Conservation (phyloP, 2,113 vertebrate genomes). For the Tor tambroides region DNA sequence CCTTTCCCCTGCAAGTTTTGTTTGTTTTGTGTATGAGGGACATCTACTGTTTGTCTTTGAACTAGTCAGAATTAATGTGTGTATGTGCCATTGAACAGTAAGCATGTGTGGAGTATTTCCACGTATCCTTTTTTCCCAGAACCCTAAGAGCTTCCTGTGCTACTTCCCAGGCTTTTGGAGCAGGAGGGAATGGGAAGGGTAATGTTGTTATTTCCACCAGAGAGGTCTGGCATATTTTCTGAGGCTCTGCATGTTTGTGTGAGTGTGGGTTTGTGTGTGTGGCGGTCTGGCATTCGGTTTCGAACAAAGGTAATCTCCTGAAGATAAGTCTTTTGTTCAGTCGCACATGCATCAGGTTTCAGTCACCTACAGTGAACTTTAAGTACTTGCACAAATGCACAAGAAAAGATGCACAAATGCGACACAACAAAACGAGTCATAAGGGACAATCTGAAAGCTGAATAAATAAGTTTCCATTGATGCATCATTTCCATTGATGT, state of each 20-base stretch:
- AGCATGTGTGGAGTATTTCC: conserved; percentile 13
- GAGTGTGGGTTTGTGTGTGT: neutral
- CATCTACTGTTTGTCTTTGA: conserved; percentile 22
- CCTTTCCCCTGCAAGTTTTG: neutral
- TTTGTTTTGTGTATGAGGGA: neutral
- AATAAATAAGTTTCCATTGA: too few species aligned
- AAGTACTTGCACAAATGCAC: too few species aligned
- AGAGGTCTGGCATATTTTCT: conserved; percentile 48
- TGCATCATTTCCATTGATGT: too few species aligned
- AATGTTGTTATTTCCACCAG: conserved; percentile 57
- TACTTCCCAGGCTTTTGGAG: conserved; percentile 54
- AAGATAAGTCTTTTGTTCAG: neutral
- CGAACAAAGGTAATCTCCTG: conserved; percentile 2
- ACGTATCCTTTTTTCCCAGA: conserved; percentile 37
- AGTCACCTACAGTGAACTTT: neutral
- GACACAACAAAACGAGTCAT: too few species aligned
- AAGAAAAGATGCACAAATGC: too few species aligned
- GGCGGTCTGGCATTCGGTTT: conserved; percentile 1
- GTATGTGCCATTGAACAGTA: conserved; percentile 5
- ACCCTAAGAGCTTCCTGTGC: conserved; percentile 49
- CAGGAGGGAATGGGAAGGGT: conserved; percentile 40
- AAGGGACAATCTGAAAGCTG: too few species aligned
- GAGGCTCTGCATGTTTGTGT: neutral
- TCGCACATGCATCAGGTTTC: neutral
- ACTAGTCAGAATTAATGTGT: conserved; percentile 12